Evolutionary conservation across 2,888 invertebrate genomes (phyloP), one percentile per base, ranked within the genome.

Genomic region (Scaptomyza reducta): DNA sequence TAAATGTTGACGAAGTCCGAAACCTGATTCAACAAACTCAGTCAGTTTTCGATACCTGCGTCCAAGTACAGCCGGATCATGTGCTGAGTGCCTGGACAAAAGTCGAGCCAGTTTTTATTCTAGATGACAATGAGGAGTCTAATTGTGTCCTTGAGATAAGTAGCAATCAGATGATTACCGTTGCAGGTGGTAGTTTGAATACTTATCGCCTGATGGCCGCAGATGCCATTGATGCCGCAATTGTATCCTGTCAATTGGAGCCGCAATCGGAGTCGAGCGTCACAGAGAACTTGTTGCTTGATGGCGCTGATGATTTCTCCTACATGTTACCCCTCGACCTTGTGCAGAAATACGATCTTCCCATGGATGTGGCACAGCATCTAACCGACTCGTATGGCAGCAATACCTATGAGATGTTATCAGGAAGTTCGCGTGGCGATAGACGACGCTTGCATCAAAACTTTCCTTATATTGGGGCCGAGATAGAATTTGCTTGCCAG

Each of bases 101-200:
- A 61, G 97, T 99, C 87, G 94, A 99, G 62, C 99, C 99, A 0
- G 93, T 99, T 3, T 99, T 99, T 1, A 95, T 97, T 98, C 92
- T 92, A 98, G 98, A 6, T 4, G 41, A 46, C 9, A 44, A 13
- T 1, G 2, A 99, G 56, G 99, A 99, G 9, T 94, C 99, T 70
- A 99, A 99, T 92, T 99, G 99, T 92, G 97, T 99, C 88, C 97
- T 99, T 49, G 98, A 99, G 92, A 96, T 99, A 5, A 97, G 97
- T 61, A 93, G 94, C 0, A 94, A 96, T 31, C 96, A 97, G 50
- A 94, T 99, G 60, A 95, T 99, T 59, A 99, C 99, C 42, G 97
- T 99, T 90, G 99, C 99, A 40, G 99, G 99, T 58, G 99, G 99
- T 49, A 99, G 99, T 92, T 99, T 99, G 99, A 99, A 99, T 41